Base-by-base conservation (phyloP, 2,888 invertebrate species). In the Venusia cambrica region DNA sequence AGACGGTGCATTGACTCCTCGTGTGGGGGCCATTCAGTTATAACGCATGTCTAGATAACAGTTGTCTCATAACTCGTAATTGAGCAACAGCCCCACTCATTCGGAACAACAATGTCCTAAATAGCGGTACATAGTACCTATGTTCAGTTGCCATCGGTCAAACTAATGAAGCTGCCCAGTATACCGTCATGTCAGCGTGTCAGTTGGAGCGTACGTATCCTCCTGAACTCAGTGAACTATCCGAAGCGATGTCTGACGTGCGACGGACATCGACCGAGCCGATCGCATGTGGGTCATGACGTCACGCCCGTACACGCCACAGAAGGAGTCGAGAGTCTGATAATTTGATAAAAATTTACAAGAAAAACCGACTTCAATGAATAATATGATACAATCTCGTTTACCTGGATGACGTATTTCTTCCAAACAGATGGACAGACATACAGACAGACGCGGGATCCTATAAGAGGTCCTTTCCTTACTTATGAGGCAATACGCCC, bases 211-310 rank as follows among this genome's bases (percentile, higher is more conserved):
- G 36, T 38, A 44, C 38, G 42, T 45, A 44, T 44, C 38, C 32
- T 36, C 37, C 30, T 37, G 48, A 45, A 49, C 42, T 42, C 45
- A 20, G 32, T 40, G 48, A 46, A 40, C 43, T 30, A 46, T 36
- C 42, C 48, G 49, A 50, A 52, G 42, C 49, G 48, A 45, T 42
- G 54, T 45, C 48, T 45, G 42, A 46, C 49, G 59, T 45, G 50
- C 45, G 42, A 46, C 49, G 59, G 51, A 32, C 59, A 54, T 51
- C 52, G 62, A 53, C 52, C 58, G 54, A 29, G 52, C 52, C 58
- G 54, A 29, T 16, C 52, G 45, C 40, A 63, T 51, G 52, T 63
- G 42, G 62, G 63, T 57, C 63, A 58, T 59, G 57, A 62, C 65
- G 61, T 65, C 62, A 62, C 38, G 5, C 22, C 16, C 48, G 33